Conservation (phyloP, 2,888 invertebrate genomes). For the Pseudeuparius sepicola region DNA sequence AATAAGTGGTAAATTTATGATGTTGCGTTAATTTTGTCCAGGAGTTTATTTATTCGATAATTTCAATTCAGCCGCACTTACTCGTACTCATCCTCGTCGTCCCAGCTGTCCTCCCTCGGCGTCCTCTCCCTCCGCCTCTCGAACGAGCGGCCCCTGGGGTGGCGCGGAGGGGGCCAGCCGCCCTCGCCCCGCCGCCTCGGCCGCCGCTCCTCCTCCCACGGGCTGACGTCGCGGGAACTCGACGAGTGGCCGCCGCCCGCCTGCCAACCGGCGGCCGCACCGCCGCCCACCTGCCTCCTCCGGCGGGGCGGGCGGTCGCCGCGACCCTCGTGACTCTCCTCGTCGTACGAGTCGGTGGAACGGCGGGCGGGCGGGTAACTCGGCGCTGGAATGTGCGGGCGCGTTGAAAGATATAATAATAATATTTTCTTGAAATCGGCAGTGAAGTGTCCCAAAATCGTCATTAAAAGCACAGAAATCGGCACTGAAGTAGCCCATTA, state of each 20-base stretch:
- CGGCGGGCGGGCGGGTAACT: constrained; percentile 34
- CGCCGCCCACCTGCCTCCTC: constrained; percentile 25
- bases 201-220: constrained; percentile 64
- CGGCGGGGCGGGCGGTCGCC: constrained; percentile 35
- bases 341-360: constrained; percentile 39
- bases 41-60: too few species aligned
- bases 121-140: constrained; percentile 44
- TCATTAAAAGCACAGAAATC: too few species aligned
- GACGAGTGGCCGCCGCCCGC: constrained; percentile 45
- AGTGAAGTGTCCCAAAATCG: neutral
- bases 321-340: constrained; percentile 38
- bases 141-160: constrained; percentile 35
- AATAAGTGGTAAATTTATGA: too few species aligned
- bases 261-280: constrained; percentile 30
- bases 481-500: too few species aligned
- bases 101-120: constrained; percentile 42
- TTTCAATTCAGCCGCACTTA: too few species aligned
- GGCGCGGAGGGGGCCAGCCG: constrained; percentile 25
- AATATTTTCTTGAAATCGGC: constrained; percentile 6
- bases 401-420: too few species aligned
- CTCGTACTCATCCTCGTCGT: constrained; percentile 65
- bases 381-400: constrained; percentile 28
- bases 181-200: constrained; percentile 35
- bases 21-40: too few species aligned
- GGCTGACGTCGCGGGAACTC: constrained; percentile 66